Percentiles rank a stretch among this genome's conserved stretches.
These are phyloP conservation scores for Brachylomia viminalis DNA, from an alignment of 2,888 invertebrate species.

Conservation along the genomic window DNA sequence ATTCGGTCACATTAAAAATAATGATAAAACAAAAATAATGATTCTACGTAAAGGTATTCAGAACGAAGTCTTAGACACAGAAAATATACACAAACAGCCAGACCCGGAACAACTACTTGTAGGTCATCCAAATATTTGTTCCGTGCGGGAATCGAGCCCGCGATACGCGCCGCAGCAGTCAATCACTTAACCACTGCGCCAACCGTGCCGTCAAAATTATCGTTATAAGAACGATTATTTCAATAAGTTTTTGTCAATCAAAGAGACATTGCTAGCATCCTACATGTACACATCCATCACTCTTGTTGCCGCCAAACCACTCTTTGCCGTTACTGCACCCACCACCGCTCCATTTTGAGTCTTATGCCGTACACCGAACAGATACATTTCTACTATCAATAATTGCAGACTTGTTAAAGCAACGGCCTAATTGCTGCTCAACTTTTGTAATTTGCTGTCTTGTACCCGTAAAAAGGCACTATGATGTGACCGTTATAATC, in stretches of 20 bases:
- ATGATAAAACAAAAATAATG: slow-evolving; percentile 18
- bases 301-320: slow-evolving; percentile 48
- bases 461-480: slow-evolving; percentile 76
- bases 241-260: slow-evolving; percentile 69
- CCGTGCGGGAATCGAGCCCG: too few species aligned
- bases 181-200: too few species aligned
- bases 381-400: slow-evolving; percentile 62
- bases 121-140: too few species aligned
- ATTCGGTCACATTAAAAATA: slow-evolving; percentile 32
- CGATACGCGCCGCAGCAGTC: too few species aligned
- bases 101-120: too few species aligned
- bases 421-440: slow-evolving; percentile 71
- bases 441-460: slow-evolving; percentile 74
- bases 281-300: slow-evolving; percentile 68
- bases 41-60: slow-evolving; percentile 37
- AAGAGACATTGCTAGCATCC: slow-evolving; percentile 58
- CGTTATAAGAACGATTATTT: slow-evolving; percentile 59
- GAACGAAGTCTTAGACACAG: slow-evolving; percentile 28
- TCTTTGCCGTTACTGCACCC: slow-evolving; percentile 46
- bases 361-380: slow-evolving; percentile 57
- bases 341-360: slow-evolving; percentile 56
- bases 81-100: too few species aligned
- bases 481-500: slow-evolving; percentile 84
- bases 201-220: too few species aligned
- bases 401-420: slow-evolving; percentile 60